A percentile compares a stretch with the other conserved stretches of the same genome.
Evolutionary conservation across 2,797 vertebrate genomes (phyloP).

Genomic region (Lacerta bilineata): DNA sequence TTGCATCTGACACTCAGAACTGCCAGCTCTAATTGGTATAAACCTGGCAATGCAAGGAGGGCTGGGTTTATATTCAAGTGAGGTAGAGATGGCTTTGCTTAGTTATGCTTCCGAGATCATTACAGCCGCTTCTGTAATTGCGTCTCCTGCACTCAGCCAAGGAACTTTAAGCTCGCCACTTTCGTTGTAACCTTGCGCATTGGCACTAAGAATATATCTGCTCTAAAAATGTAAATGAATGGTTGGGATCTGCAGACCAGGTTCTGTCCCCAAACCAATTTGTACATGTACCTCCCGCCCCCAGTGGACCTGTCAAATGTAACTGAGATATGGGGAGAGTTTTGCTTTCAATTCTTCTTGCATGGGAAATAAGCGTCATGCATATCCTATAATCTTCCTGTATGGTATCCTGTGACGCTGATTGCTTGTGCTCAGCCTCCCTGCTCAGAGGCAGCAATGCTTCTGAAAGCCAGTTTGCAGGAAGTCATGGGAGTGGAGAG

Average conservation of each 20-base stretch:
- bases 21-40: constrained; percentile 34
- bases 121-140: background rate
- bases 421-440: background rate
- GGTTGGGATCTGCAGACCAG: too few species aligned
- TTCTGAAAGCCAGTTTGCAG: too few species aligned
- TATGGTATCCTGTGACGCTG: background rate
- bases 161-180: background rate
- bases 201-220: background rate
- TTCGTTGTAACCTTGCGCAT: background rate
- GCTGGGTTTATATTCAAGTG: background rate
- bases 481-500: too few species aligned
- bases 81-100: background rate
- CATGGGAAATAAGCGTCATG: background rate
- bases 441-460: too few species aligned
- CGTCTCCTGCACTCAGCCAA: background rate
- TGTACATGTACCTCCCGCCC: fast-evolving
- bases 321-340: background rate
- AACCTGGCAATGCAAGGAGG: constrained; percentile 14
- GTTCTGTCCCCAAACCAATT: background rate
- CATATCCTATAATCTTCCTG: background rate
- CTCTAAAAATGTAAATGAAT: background rate
- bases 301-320: background rate
- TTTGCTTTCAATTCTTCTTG: too few species aligned
- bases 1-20: constrained; percentile 30
- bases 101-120: background rate